phyloP scores from a whole-genome alignment of 2,797 vertebrate species.

The Chloroceryle inda region DNA sequence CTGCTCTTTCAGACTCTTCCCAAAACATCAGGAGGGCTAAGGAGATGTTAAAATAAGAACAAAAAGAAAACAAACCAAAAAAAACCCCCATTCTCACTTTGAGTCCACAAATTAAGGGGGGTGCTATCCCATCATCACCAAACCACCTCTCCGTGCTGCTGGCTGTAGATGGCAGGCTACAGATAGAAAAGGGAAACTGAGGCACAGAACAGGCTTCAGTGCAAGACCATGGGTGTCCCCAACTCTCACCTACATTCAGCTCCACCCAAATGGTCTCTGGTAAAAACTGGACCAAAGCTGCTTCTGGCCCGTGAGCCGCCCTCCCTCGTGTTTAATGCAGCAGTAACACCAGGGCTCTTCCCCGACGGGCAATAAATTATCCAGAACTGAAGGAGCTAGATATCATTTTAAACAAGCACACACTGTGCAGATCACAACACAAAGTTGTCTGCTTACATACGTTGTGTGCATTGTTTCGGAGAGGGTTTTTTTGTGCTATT shows the following conservation, averaged over 20 bases:
- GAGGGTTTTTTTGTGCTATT: neutral
- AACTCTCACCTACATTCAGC: rapidly evolving
- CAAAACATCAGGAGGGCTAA: neutral
- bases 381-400: neutral
- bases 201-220: neutral
- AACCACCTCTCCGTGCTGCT: rapidly evolving
- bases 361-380: neutral
- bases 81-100: rapidly evolving
- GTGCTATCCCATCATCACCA: neutral
- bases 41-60: neutral
- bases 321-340: rapidly evolving
- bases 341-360: neutral
- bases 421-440: neutral
- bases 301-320: neutral
- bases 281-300: neutral
- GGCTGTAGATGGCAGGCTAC: neutral
- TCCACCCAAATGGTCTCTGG: rapidly evolving
- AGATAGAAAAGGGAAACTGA: neutral
- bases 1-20: neutral
- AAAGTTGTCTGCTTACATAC: neutral
- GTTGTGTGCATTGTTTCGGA: neutral
- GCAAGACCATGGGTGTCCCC: neutral
- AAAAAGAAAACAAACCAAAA: too few relatives aligned
- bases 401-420: neutral
- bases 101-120: neutral